Conservation (phyloP, 2,888 invertebrate species). For the Lucinisca nassula region DNA sequence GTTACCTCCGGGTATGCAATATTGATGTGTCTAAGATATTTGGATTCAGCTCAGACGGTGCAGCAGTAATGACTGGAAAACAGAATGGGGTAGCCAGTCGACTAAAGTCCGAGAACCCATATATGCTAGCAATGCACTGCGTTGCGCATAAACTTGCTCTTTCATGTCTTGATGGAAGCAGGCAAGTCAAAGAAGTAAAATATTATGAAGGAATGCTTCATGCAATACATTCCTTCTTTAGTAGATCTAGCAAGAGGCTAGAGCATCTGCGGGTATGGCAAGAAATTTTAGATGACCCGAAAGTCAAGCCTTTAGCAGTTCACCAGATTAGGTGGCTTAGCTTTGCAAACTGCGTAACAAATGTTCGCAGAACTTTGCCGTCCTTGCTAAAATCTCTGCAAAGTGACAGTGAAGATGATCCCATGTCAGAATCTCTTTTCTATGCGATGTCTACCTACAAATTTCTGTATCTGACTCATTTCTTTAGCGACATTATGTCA, state of each 20-base stretch:
- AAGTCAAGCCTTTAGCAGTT: background rate
- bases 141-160: conserved; percentile 45
- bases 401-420: conserved; percentile 41
- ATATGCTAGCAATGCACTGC: conserved; percentile 47
- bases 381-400: conserved; percentile 44
- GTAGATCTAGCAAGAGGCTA: conserved; percentile 39
- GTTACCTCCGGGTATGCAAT: conserved; percentile 37
- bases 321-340: conserved; percentile 22
- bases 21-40: conserved; percentile 36
- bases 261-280: conserved; percentile 52
- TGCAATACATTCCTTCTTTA: conserved; percentile 39
- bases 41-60: conserved; percentile 51
- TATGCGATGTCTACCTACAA: conserved; percentile 37
- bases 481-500: conserved; percentile 50
- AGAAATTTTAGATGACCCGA: conserved; percentile 43
- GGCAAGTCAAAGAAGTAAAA: conserved; percentile 27
- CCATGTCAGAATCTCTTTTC: conserved; percentile 26
- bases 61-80: conserved; percentile 47
- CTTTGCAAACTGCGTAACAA: conserved; percentile 42
- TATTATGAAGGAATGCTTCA: conserved; percentile 39
- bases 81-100: conserved; percentile 23
- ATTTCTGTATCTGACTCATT: conserved; percentile 39
- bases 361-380: conserved; percentile 23
- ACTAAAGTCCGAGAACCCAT: conserved; percentile 33
- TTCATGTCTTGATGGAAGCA: too few relatives aligned